These are phyloP conservation scores for Rhadinocentrus ornatus DNA, from an alignment of 2,797 vertebrate genomes.

Conservation along the genomic window DNA sequence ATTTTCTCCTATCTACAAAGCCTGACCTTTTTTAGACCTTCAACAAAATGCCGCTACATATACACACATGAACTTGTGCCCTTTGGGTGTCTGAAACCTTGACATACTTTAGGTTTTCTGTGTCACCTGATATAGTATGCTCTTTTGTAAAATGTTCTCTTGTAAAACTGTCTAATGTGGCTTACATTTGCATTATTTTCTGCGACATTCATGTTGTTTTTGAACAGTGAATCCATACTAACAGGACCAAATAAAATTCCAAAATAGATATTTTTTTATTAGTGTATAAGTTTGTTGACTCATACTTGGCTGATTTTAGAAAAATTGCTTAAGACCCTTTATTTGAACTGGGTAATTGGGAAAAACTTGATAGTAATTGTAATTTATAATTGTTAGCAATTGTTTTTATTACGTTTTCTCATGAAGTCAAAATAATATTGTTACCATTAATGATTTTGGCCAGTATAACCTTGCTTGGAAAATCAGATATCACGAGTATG, in stretches of 20 bases:
- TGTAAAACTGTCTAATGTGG: conserved; percentile 1
- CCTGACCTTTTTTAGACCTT: conserved; percentile 62
- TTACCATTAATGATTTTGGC: too few relatives aligned
- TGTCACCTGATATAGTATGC: conserved; percentile 4
- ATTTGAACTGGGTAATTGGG: too few relatives aligned
- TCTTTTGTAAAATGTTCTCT: conserved; percentile 3
- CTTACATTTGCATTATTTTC: conserved; percentile 21
- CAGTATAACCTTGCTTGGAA: background rate
- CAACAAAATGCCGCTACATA: background rate
- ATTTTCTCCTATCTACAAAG: conserved; percentile 45
- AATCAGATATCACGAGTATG: background rate
- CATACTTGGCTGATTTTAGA: too few relatives aligned
- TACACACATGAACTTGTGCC: conserved; percentile 25
- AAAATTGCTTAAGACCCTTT: too few relatives aligned
- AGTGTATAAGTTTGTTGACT: background rate
- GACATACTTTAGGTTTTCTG: conserved; percentile 56
- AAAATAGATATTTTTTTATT: too few relatives aligned
- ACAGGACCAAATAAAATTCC: background rate
- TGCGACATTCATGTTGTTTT: conserved; percentile 2
- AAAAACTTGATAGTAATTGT: too few relatives aligned
- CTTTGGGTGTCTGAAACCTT: conserved; percentile 71
- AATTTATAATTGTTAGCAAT: too few relatives aligned
- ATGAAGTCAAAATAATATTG: too few relatives aligned
- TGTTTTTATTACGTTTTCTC: too few relatives aligned
- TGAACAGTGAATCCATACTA: conserved; percentile 10